A percentile compares a stretch with the other conserved stretches of the same genome.
phyloP scores from a whole-genome alignment of 2,797 vertebrate species.

The Gila robusta region DNA sequence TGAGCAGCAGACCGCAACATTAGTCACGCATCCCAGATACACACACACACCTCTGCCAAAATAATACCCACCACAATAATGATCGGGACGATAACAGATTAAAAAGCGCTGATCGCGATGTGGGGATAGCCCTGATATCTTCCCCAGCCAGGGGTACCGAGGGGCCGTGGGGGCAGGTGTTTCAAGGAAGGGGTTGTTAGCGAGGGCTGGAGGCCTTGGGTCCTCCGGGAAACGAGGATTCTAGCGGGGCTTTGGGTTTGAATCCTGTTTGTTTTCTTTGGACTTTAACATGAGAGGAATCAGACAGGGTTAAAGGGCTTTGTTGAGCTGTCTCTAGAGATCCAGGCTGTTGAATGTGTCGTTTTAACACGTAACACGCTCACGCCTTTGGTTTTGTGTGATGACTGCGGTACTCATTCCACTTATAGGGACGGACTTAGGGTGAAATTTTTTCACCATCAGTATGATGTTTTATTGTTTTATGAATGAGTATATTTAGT shows the following conservation, averaged over 20 bases:
- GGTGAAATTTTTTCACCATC: not conserved
- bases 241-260: conserved; percentile 56
- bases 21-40: conserved; percentile 94
- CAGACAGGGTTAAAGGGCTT: conserved; percentile 61
- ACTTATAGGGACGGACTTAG: not conserved
- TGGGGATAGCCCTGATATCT: conserved; percentile 86
- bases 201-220: conserved; percentile 45
- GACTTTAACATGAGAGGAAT: conserved; percentile 85
- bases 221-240: conserved; percentile 60
- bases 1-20: conserved; percentile 98
- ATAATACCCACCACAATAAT: conserved; percentile 69
- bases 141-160: conserved; percentile 84
- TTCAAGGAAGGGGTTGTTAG: conserved; percentile 47
- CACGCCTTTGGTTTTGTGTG: conserved; percentile 36
- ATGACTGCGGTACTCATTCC: conserved; percentile 5
- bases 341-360: conserved; percentile 49
- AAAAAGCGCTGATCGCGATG: conserved; percentile 78
- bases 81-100: conserved; percentile 92
- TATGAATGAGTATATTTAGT: not conserved
- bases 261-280: conserved; percentile 67
- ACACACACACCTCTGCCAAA: conserved; percentile 65
- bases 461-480: not conserved
- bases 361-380: conserved; percentile 44
- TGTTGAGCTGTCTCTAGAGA: conserved; percentile 57
- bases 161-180: conserved; percentile 70